Evolutionary conservation across 2,888 invertebrate species (phyloP).

Genomic region (Stenodera caucasica): DNA sequence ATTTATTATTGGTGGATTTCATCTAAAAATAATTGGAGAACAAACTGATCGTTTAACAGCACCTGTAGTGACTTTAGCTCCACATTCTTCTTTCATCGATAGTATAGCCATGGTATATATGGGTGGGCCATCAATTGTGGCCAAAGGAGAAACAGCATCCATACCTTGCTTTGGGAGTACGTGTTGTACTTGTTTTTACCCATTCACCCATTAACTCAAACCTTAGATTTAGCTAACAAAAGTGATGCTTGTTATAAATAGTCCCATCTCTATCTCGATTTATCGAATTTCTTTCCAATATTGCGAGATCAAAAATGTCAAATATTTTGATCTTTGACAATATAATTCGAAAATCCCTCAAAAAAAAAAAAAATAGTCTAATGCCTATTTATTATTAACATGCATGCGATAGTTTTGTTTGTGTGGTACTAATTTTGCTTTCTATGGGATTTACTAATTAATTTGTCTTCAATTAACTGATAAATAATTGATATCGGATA

Average conservation of each 20-base stretch:
- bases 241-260: too few species aligned
- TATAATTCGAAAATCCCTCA: too few species aligned
- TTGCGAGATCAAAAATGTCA: too few species aligned
- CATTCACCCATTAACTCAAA: too few species aligned
- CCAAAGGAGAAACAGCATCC: slow-evolving; percentile 80
- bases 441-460: neutral
- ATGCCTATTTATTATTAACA: too few species aligned
- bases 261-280: too few species aligned
- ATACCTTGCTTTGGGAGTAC: slow-evolving; percentile 91
- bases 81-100: slow-evolving; percentile 92
- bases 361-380: too few species aligned
- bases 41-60: slow-evolving; percentile 66
- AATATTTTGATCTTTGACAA: too few species aligned
- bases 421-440: neutral
- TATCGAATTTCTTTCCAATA: too few species aligned
- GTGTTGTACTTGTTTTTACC: slow-evolving; percentile 31
- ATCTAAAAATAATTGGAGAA: slow-evolving; percentile 75
- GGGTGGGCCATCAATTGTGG: slow-evolving; percentile 87
- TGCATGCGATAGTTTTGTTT: too few species aligned
- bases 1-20: slow-evolving; percentile 81
- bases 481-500: slow-evolving; percentile 23
- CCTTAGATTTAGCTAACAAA: too few species aligned
- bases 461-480: too few species aligned
- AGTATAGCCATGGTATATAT: slow-evolving; percentile 79
- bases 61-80: slow-evolving; percentile 83